Evolutionary conservation across 2,797 vertebrate genomes (phyloP), one percentile per base, ranked within the genome.

Genomic region (Rachycentron canadum): DNA sequence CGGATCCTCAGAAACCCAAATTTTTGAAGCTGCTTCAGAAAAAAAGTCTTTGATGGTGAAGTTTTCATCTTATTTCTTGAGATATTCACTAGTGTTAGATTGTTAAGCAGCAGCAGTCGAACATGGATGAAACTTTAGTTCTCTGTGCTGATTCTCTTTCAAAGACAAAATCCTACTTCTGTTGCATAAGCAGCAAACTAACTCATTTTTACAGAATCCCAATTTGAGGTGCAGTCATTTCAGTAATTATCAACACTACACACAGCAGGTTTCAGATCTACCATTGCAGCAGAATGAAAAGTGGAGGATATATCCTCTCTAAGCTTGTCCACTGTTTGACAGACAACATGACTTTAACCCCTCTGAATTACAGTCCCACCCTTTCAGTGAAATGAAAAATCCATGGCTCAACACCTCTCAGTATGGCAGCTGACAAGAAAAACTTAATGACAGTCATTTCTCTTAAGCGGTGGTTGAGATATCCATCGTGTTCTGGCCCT

Each of bases 321-420:
- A 9, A 36, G 23, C 36, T 40, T 41, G 10, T 49, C 19, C 56
- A 32, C 30, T 47, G 12, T 52, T 67, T 68, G 25, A 66, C 21
- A 6, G 4, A 69, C 52, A 57, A 7, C 14, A 5, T 26, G 38
- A 60, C 36, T 45, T 73, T 50, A 34, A 55, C 34, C 17, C 36
- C 41, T n/a, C 7, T 59, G 26, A 61, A 56, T 58, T 57, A 23
- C 50, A 67, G 36, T 19, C 59, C 28, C 64, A 43, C 50, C 36
- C 10, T 55, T 69, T 76, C 34, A 30, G 32, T 53, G 52, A 52
- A 65, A 71, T 43, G 36, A 73, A 88, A 71, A 63, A 73, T 82
- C 68, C 52, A 28, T 57, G 16, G 62, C 38, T 58, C 67, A 69
- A 64, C 83, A 65, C 43, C 50, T 62, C 60, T 36, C 38, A 55